phyloP scores from a whole-genome alignment of 2,113 vertebrate species.

The Pycnonotus jocosus region DNA sequence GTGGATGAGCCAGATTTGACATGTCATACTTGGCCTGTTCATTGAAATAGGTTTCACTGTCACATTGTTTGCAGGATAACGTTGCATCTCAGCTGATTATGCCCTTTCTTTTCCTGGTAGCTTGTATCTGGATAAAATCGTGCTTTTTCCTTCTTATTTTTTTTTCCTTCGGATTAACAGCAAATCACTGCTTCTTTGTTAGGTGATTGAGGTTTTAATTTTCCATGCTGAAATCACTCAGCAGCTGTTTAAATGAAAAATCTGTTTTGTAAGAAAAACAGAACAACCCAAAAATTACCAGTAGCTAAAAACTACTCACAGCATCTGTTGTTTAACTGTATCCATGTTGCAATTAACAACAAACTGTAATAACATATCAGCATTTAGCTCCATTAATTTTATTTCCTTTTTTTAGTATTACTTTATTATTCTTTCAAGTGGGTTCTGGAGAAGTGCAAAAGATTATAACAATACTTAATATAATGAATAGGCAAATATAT shows the following conservation, averaged over 20 bases:
- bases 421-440: background rate
- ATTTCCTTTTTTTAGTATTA: background rate
- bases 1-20: background rate
- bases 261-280: constrained; percentile 20
- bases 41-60: background rate
- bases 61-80: background rate
- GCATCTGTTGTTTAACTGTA: constrained; percentile 49
- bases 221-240: background rate
- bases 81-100: background rate
- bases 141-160: too few species aligned
- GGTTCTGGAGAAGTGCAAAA: background rate
- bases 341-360: constrained; percentile 17
- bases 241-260: constrained; percentile 34
- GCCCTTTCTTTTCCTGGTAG: background rate
- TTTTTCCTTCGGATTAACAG: background rate
- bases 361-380: background rate
- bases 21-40: background rate
- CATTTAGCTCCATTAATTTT: background rate
- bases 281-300: background rate
- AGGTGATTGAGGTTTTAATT: background rate
- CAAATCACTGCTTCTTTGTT: background rate
- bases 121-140: background rate
- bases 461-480: background rate
- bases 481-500: background rate
- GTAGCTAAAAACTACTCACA: background rate